Evolutionary conservation across 2,113 vertebrate genomes (phyloP).

Genomic region (Oncorhynchus tshawytscha): DNA sequence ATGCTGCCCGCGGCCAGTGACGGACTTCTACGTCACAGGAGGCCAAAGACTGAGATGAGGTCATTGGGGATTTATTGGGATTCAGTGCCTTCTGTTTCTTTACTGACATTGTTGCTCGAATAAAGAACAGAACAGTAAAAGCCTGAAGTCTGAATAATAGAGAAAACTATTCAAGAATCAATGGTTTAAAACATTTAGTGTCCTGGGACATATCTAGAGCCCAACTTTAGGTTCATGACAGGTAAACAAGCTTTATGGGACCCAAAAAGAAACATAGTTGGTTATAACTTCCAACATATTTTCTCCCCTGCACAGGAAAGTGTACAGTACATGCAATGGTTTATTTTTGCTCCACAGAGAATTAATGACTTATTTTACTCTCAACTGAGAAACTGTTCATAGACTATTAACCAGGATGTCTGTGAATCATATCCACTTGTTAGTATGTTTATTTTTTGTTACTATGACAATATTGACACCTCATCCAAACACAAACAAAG

Average conservation of each 20-base stretch:
- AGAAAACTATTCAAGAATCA: no score
- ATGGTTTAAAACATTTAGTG: no score
- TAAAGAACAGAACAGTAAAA: background rate
- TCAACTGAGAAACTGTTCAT: background rate
- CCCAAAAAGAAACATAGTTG: no score
- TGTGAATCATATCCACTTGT: no score
- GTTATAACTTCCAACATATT: background rate
- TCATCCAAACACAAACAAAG: constrained; percentile 60
- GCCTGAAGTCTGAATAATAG: no score
- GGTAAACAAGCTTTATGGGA: no score
- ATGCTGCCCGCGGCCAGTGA: no score
- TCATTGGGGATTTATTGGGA: constrained; percentile 4
- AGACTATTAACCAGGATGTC: background rate
- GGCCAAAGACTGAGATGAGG: constrained; percentile 2
- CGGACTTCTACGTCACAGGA: no score
- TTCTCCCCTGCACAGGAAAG: background rate
- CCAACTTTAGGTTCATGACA: no score
- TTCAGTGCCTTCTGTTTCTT: constrained; percentile 17
- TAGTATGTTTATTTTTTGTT: constrained; percentile 33
- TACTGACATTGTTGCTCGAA: background rate
- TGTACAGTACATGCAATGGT: background rate
- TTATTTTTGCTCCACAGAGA: no score
- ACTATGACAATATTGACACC: constrained; percentile 49
- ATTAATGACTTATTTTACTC: no score
- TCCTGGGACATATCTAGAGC: no score